phyloP scores from a whole-genome alignment of 2,888 invertebrate genomes.

The Halocaridina rubra region DNA sequence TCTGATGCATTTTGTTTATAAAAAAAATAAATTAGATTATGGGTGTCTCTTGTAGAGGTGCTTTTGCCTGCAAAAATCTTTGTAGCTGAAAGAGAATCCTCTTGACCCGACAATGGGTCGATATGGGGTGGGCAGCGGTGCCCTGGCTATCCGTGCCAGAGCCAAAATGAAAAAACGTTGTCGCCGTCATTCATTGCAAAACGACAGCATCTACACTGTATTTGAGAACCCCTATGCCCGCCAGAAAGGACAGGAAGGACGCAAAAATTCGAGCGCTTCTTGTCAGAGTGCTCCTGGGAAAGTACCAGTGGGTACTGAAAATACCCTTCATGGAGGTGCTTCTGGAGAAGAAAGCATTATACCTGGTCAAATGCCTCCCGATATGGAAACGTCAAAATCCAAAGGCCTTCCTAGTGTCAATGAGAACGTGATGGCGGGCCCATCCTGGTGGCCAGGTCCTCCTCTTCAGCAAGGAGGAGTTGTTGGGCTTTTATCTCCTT shows the following conservation, averaged over 20 bases:
- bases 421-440: background rate
- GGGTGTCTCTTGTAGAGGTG: too few relatives aligned
- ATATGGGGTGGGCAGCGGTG: slow-evolving; percentile 42
- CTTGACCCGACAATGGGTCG: slow-evolving; percentile 18
- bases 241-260: background rate
- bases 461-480: slow-evolving; percentile 32
- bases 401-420: background rate
- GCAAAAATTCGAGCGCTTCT: slow-evolving; percentile 25
- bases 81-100: background rate
- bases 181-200: background rate
- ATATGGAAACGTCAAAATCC: background rate
- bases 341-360: background rate
- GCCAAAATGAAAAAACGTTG: background rate
- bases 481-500: background rate
- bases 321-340: background rate
- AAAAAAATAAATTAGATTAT: too few relatives aligned
- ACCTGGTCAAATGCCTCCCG: slow-evolving; percentile 36
- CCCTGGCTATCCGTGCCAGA: slow-evolving; percentile 36
- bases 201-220: background rate
- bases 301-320: background rate
- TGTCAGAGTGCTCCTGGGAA: slow-evolving; percentile 30
- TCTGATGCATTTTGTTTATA: too few relatives aligned
- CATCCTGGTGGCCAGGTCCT: slow-evolving; percentile 46
- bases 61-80: too few relatives aligned
- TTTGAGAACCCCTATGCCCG: background rate